These are phyloP conservation scores for Polyploca ridens DNA, from an alignment of 2,888 invertebrate species.

Conservation along the genomic window DNA sequence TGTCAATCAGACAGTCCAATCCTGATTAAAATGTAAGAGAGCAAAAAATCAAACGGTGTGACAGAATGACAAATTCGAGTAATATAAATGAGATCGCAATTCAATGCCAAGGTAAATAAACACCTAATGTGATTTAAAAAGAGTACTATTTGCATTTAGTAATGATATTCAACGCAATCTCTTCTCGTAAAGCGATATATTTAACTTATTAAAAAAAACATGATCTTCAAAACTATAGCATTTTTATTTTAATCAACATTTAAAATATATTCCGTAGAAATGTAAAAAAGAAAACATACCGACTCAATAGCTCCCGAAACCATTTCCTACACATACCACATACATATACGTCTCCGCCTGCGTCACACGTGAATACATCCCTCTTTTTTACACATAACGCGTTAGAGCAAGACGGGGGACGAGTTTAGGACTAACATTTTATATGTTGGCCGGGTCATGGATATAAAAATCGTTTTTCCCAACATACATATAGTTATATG, in stretches of 20 bases:
- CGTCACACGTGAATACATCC: conserved; percentile 73
- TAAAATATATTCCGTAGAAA: no score
- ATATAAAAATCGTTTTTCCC: conserved; percentile 82
- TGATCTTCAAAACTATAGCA: no score
- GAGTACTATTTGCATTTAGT: neutral
- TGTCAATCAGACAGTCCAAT: neutral
- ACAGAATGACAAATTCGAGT: neutral
- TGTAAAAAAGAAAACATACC: conserved; percentile 18
- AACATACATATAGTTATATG: conserved; percentile 51
- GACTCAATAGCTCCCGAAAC: conserved; percentile 53
- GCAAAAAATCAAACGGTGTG: neutral
- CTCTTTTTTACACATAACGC: conserved; percentile 55
- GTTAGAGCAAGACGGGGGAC: conserved; percentile 55
- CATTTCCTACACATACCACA: conserved; percentile 60
- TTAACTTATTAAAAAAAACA: no score
- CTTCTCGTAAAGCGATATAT: no score
- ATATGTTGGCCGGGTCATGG: conserved; percentile 85
- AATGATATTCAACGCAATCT: neutral
- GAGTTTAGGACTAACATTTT: conserved; percentile 83
- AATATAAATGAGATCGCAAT: neutral
- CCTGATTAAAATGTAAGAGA: neutral
- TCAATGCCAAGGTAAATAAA: neutral
- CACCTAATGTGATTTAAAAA: no score
- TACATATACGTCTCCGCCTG: conserved; percentile 62
- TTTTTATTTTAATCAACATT: no score